phyloP scores from a whole-genome alignment of 2,888 invertebrate species.

The Cerastis rubricosa region DNA sequence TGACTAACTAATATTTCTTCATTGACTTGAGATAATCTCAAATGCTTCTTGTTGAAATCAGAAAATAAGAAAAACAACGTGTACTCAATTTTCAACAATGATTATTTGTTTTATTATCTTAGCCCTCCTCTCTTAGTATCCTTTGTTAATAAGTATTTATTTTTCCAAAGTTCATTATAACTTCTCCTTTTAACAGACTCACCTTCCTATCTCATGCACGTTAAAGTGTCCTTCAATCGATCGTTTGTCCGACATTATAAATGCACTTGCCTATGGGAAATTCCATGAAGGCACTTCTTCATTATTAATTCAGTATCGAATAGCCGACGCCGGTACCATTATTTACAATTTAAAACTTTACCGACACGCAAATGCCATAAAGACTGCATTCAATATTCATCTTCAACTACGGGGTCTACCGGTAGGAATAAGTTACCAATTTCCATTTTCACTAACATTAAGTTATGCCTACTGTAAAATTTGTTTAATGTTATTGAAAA shows the following conservation, averaged over 20 bases:
- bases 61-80: not conserved
- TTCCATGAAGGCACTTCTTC: not conserved
- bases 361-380: conserved; percentile 8
- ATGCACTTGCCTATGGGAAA: not conserved
- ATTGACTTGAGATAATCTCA: not conserved
- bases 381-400: conserved; percentile 1
- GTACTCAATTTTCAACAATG: not conserved
- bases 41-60: not conserved
- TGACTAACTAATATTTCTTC: too few species aligned
- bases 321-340: not conserved
- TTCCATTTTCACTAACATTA: not conserved
- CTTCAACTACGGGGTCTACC: not conserved
- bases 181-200: not conserved
- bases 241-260: not conserved
- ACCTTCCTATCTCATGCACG: not conserved
- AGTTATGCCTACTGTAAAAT: not conserved
- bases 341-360: conserved; percentile 21
- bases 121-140: not conserved
- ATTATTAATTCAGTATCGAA: not conserved
- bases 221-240: not conserved
- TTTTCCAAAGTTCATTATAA: not conserved
- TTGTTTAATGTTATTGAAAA: too few species aligned
- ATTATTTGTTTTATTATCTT: not conserved
- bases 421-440: not conserved
- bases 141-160: not conserved